Evolutionary conservation across 2,113 vertebrate genomes (phyloP).

Genomic region (Chaetura pelagica): DNA sequence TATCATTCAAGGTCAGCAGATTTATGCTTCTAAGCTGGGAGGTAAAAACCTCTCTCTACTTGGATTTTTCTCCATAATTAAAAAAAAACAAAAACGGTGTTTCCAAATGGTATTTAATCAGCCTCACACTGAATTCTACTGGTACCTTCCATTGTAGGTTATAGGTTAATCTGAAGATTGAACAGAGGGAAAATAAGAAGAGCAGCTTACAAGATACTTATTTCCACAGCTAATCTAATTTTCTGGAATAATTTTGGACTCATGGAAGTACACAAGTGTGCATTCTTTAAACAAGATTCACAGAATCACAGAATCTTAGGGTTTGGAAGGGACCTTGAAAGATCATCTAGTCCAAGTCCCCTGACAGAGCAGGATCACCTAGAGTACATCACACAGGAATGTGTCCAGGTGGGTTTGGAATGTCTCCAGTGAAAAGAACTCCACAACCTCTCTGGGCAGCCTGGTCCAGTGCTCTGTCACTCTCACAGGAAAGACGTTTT

Average conservation of each 20-base stretch:
- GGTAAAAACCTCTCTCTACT: neutral
- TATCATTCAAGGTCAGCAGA: neutral
- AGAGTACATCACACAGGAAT: too few relatives aligned
- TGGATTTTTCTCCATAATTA: neutral
- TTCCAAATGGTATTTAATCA: neutral
- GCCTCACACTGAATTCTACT: neutral
- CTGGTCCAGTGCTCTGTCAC: too few relatives aligned
- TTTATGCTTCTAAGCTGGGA: neutral
- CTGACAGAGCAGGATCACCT: too few relatives aligned
- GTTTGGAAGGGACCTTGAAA: too few relatives aligned
- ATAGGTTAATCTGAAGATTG: neutral
- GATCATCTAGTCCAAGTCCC: too few relatives aligned
- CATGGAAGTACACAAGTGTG: fast-evolving
- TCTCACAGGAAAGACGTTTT: too few relatives aligned
- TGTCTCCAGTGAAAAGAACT: too few relatives aligned
- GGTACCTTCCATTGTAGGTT: neutral
- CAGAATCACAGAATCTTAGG: too few relatives aligned
- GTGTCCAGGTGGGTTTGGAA: too few relatives aligned
- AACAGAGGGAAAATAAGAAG: neutral
- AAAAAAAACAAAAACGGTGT: neutral
- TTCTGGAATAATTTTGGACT: neutral
- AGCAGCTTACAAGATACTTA: neutral
- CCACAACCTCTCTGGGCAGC: too few relatives aligned
- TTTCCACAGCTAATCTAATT: neutral
- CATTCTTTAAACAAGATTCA: neutral